Evolutionary conservation across 2,797 vertebrate genomes (phyloP).

Genomic region (Spinibarbus caldwelli): DNA sequence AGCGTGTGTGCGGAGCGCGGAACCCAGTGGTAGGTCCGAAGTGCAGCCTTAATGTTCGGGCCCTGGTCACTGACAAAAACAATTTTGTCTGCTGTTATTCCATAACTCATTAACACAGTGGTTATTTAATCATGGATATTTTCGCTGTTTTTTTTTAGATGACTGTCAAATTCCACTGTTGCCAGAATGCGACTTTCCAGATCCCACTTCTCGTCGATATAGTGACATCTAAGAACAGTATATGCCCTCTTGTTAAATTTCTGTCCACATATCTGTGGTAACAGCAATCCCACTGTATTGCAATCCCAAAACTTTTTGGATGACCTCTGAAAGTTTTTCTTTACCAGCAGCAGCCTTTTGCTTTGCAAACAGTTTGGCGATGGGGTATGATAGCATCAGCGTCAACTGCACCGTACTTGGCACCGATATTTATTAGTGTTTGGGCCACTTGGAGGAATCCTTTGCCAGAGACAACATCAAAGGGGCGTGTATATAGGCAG

Average conservation of each 20-base stretch:
- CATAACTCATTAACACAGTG: too few relatives aligned
- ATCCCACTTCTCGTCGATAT: not conserved
- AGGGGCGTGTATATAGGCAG: not conserved
- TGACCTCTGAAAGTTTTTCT: not conserved
- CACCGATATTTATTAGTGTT: not conserved
- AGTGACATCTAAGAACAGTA: not conserved
- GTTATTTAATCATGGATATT: too few relatives aligned
- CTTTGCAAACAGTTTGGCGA: not conserved
- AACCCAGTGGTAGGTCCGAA: too few relatives aligned
- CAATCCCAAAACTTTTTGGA: not conserved
- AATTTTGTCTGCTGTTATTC: too few relatives aligned
- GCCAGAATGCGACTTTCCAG: not conserved
- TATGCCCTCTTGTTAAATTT: not conserved
- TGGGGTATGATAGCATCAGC: not conserved
- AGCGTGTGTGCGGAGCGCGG: constrained; percentile 51
- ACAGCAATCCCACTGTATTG: not conserved
- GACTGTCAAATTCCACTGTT: not conserved
- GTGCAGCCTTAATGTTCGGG: too few relatives aligned
- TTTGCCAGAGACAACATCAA: not conserved
- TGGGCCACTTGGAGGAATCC: not conserved
- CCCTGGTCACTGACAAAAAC: too few relatives aligned
- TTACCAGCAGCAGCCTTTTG: too few relatives aligned
- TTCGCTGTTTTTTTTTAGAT: not conserved
- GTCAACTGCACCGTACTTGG: not conserved
- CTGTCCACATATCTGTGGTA: not conserved